Evolutionary conservation across 1,140 invertebrate species (phyloP).

Genomic region (Mya arenaria): DNA sequence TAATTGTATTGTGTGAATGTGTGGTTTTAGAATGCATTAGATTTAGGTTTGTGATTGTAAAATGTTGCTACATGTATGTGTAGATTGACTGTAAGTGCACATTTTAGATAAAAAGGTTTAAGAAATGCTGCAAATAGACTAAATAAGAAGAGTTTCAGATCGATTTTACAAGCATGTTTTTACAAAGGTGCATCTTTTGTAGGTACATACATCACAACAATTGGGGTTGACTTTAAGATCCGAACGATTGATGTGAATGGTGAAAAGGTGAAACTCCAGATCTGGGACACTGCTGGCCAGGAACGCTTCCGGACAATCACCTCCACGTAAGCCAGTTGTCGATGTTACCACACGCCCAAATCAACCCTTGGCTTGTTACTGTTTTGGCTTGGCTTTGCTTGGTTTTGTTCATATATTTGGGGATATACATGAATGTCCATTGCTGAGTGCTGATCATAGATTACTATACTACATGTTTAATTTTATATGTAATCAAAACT

Average conservation of each 20-base stretch:
- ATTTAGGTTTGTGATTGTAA: background rate
- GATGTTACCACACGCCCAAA: too few relatives aligned
- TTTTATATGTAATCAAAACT: too few relatives aligned
- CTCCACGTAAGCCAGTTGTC: slow-evolving; percentile 91
- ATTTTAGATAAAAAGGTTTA: background rate
- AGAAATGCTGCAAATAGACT: background rate
- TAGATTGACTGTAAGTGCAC: background rate
- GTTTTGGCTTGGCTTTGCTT: too few relatives aligned
- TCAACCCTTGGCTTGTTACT: too few relatives aligned
- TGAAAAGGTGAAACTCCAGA: slow-evolving; percentile 98
- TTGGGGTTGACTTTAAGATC: slow-evolving; percentile 99
- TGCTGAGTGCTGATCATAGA: too few relatives aligned
- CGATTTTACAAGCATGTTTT: too few relatives aligned
- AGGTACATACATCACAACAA: slow-evolving; percentile 98
- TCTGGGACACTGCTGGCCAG: slow-evolving; percentile 94
- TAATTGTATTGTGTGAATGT: background rate
- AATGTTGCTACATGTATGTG: background rate
- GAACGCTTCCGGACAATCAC: slow-evolving; percentile 98
- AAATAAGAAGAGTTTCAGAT: background rate
- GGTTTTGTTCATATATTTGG: too few relatives aligned
- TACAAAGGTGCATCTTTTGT: too few relatives aligned
- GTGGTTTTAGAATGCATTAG: background rate
- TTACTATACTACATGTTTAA: too few relatives aligned
- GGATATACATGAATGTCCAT: too few relatives aligned
- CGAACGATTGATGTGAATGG: slow-evolving; percentile 97